phyloP scores from a whole-genome alignment of 2,888 invertebrate genomes.

The Ctenicera cuprea region DNA sequence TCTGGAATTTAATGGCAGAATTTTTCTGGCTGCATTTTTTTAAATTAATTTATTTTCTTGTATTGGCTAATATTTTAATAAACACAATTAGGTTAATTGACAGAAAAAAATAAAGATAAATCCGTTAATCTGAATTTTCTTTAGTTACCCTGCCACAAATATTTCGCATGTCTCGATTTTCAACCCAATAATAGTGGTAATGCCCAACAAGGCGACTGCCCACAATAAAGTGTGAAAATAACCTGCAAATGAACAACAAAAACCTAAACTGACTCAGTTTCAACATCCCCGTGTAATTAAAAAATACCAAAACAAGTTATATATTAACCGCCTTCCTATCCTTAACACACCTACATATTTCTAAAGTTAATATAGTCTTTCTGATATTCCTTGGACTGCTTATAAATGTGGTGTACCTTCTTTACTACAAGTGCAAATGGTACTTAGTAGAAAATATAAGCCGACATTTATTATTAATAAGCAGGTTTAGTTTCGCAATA shows the following conservation, averaged over 20 bases:
- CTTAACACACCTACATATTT: conserved; percentile 31
- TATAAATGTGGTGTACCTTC: conserved; percentile 7
- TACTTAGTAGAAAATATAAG: neutral
- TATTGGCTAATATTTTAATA: no score
- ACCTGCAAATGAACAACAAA: conserved; percentile 5
- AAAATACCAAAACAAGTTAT: conserved; percentile 34
- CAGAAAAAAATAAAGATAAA: no score
- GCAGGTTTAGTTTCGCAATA: conserved; percentile 21
- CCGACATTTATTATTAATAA: conserved; percentile 24
- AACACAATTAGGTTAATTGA: no score
- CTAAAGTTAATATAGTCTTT: conserved; percentile 7
- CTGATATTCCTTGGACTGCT: neutral
- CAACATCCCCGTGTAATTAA: conserved; percentile 21
- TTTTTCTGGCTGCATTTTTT: no score
- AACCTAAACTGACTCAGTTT: conserved; percentile 14
- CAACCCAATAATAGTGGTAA: no score
- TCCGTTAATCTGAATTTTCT: no score
- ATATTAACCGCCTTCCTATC: conserved; percentile 23
- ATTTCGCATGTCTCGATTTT: no score
- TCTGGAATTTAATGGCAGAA: no score
- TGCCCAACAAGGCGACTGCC: neutral
- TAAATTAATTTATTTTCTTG: no score
- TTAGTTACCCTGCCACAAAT: no score
- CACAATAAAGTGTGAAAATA: neutral
- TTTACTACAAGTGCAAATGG: conserved; percentile 12